Evolutionary conservation across 2,797 vertebrate genomes (phyloP).

Genomic region (Otolemur crassicaudatus): DNA sequence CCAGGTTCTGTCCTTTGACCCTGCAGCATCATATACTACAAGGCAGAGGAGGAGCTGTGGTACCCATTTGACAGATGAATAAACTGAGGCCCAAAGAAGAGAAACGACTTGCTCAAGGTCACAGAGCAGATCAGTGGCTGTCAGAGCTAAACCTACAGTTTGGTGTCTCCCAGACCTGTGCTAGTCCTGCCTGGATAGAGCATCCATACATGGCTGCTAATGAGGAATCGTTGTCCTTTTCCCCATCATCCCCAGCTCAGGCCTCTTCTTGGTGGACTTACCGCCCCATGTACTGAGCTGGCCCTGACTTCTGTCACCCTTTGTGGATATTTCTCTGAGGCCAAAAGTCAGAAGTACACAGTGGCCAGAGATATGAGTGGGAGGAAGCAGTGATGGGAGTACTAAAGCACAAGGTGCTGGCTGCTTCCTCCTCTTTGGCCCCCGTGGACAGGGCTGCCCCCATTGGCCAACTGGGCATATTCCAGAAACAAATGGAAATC

Average conservation of each 20-base stretch:
- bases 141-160: not conserved
- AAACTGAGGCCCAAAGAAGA: not conserved
- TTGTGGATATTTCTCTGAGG: not conserved
- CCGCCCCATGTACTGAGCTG: not conserved
- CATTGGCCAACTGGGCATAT: rapidly evolving
- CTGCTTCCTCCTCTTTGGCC: not conserved
- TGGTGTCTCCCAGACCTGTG: not conserved
- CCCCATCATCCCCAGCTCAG: too few relatives aligned
- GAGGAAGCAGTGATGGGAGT: not conserved
- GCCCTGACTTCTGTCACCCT: not conserved
- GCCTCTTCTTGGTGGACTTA: not conserved
- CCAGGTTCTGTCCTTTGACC: not conserved
- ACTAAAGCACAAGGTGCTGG: rapidly evolving
- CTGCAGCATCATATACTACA: rapidly evolving
- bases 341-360: not conserved
- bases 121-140: too few relatives aligned
- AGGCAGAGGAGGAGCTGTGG: not conserved
- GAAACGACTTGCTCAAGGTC: not conserved
- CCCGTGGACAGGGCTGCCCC: rapidly evolving
- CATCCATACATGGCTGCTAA: not conserved
- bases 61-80: not conserved
- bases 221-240: not conserved
- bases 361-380: not conserved
- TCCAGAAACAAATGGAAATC: not conserved
- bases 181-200: rapidly evolving